These are phyloP conservation scores for cat (Felis catus) DNA, from an alignment of 2,113 vertebrate genomes.

Conservation along the genomic window F.catus_Fca126_mat1.0 CM031416.1:146917501-146918000, in stretches of 20 bases:
- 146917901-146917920: background rate
- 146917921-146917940: background rate
- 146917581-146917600: background rate
- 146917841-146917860: background rate
- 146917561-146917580: background rate
- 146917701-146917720: background rate
- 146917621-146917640: background rate
- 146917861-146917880: background rate
- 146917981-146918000: background rate
- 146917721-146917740: background rate
- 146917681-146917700: background rate
- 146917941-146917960: background rate
- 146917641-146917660: background rate
- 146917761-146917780: background rate
- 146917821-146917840: background rate
- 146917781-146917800: fast-evolving
- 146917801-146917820: background rate
- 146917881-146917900: background rate
- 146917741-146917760: background rate
- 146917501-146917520: too few species aligned
- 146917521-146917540: background rate
- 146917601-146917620: conserved; percentile 2
- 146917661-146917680: background rate
- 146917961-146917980: background rate
- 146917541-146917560: background rate